These are phyloP conservation scores for Martes martes DNA, from an alignment of 2,113 vertebrate species.

Conservation along the genomic window DNA sequence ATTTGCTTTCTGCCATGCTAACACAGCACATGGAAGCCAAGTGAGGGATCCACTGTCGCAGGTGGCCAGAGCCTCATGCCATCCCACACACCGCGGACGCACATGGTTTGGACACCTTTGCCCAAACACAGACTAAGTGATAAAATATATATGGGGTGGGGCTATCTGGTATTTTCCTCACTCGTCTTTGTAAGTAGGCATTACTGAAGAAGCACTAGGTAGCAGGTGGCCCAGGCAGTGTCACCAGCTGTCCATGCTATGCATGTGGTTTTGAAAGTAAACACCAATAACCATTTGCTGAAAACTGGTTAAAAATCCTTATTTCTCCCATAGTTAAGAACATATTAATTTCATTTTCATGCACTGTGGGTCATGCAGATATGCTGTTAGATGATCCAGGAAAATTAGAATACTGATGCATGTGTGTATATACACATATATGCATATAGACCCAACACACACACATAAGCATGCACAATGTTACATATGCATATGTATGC, in stretches of 20 bases:
- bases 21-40: background rate
- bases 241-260: slow-evolving; percentile 57
- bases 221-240: slow-evolving; percentile 39
- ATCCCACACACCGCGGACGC: background rate
- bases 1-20: slow-evolving; percentile 9
- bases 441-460: background rate
- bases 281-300: slow-evolving; percentile 41
- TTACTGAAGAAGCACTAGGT: slow-evolving; percentile 50
- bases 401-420: background rate
- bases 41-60: background rate
- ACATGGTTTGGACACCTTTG: background rate
- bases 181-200: slow-evolving; percentile 42
- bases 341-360: slow-evolving; percentile 17
- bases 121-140: slow-evolving; percentile 25
- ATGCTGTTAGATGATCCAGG: background rate
- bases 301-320: slow-evolving; percentile 52
- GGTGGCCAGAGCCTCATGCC: slow-evolving; percentile 43
- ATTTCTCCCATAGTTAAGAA: background rate
- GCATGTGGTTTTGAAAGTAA: slow-evolving; percentile 15
- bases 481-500: background rate
- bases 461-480: no score
- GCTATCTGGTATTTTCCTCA: background rate
- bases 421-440: background rate
- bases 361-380: background rate
- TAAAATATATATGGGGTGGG: slow-evolving; percentile 3